Evolutionary conservation across 2,113 vertebrate species (phyloP), one percentile per base, ranked within the genome.

Genomic region (Trogon surrucura): DNA sequence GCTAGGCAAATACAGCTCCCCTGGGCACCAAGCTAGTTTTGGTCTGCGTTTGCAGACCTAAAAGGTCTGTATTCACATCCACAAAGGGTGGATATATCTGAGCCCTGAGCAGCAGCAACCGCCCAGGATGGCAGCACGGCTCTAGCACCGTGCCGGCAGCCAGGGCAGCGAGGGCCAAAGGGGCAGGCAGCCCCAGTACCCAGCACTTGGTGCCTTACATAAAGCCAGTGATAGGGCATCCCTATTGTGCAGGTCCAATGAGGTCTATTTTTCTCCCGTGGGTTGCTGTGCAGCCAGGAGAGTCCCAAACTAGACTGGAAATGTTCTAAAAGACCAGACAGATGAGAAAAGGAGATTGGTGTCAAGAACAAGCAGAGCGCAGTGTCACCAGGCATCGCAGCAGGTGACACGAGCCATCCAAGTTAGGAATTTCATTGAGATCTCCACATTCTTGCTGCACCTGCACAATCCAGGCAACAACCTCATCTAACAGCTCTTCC

Each of bases 21-120:
- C 5, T 16, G 9, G 30, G 20, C n/a, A 18, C 25, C 38, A 34
- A 32, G 27, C 16, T 29, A 18, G 13, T 41, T 53, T 45, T 60
- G 61, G 30, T 9, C 41, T 54, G 6, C 11, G 3, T 10, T 69
- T 51, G 47, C 19, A 67, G n/a, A 6, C 29, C 17, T 29, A 41
- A 41, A 41, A 41, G 41, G 41, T 41, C 41, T 41, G 41, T 41
- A 41, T 41, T 41, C 22, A 17, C 32, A 16, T 17, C 66, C 21
- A 26, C 45, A 41, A 23, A 11, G 13, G n/a, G 25, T 26, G 21
- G 51, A 61, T 14, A 14, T 9, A 26, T 7, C 23, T 0, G 0
- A 71, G 65, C 11, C 57, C 48, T 36, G 21, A 87, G 36, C n/a
- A 54, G 16, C 53, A 91, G 32, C n/a, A 48, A 1, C 8, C 26